phyloP scores from a whole-genome alignment of 2,888 invertebrate species.

The Hydropsyche betteni region DNA sequence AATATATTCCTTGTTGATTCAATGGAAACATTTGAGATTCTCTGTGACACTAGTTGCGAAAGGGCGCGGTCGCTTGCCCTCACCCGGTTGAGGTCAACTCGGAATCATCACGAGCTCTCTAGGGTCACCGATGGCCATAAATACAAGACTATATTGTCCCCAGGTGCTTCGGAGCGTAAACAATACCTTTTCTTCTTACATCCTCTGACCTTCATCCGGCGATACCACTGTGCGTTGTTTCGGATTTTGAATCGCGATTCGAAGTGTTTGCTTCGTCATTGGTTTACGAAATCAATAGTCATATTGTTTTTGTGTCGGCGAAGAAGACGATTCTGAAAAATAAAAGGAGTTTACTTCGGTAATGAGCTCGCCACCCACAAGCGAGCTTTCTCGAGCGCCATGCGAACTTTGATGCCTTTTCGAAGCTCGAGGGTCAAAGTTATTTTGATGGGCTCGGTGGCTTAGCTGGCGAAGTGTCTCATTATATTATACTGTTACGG shows the following conservation, averaged over 20 bases:
- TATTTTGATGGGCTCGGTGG: background rate
- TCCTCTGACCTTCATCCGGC: conserved; percentile 24
- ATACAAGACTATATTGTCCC: conserved; percentile 29
- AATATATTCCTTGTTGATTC: no score
- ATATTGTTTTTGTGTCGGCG: no score
- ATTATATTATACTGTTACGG: background rate
- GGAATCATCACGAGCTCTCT: conserved; percentile 25
- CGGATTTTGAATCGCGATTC: no score
- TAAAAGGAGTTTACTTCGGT: conserved; percentile 14
- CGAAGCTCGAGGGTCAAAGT: conserved; percentile 4
- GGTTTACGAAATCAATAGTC: no score
- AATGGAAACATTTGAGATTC: background rate
- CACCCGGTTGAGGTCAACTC: conserved; percentile 13
- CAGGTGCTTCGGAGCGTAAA: conserved; percentile 31
- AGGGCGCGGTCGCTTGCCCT: conserved; percentile 35
- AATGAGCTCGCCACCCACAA: conserved; percentile 32
- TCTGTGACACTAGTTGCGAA: conserved; percentile 8
- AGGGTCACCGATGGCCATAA: conserved; percentile 23
- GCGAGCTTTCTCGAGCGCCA: conserved; percentile 31
- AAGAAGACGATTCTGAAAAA: background rate
- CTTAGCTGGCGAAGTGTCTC: background rate
- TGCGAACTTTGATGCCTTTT: conserved; percentile 14
- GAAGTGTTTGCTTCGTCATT: no score
- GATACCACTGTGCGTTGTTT: background rate
- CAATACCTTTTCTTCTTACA: conserved; percentile 26